Base-by-base conservation (phyloP, 2,888 invertebrate species). In the Agriopis marginaria region DNA sequence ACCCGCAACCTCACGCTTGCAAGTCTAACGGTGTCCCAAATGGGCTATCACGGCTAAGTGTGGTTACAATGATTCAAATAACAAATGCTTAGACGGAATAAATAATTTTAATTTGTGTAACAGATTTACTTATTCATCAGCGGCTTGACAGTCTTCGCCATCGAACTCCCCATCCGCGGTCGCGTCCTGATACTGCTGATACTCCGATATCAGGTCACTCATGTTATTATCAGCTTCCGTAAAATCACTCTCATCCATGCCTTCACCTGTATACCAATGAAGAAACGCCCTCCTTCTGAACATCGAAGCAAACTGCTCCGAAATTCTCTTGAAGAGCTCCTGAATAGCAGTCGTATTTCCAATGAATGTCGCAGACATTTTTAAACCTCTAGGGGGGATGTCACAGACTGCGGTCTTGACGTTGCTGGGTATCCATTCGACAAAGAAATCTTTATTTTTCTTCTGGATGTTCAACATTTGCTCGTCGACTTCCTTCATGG, bases 181-280 rank as follows among this genome's bases (percentile, higher is more conserved):
- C 10, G 97, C 98, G 83, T 98, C 98, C 89, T 98, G 98, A 88
- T 98, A 98, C 88, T 98, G 98, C 87, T 98, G 98, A 86, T 98
- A 98, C 88, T 98, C 98, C 1, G 97, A 97, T 59, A 98, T 96
- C 82, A 98, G 90, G 84, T 98, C 98, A 82, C 96, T 98, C 96
- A 99, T 96, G 94, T 99, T 98, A 82, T 97, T 97, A 85, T 99
- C 98, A 3, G 99, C 98, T 85, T 99, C 98, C 14, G 98, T 97
- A 92, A 99, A 99, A 88, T 99, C 99, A 95, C 96, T 96, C 89
- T 98, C 98, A 84, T 98, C 98, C 98, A 99, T 99, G 65, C 99
- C 99, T 87, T 99, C 98, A 40, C 98, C 98, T 55, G 98, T 98
- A 93, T 98, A 99, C 98, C 99, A 99, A 95, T 99, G 98, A 80